These are phyloP conservation scores for Sarcophaga caerulescens DNA, from an alignment of 2,888 invertebrate species.

Conservation along the genomic window DNA sequence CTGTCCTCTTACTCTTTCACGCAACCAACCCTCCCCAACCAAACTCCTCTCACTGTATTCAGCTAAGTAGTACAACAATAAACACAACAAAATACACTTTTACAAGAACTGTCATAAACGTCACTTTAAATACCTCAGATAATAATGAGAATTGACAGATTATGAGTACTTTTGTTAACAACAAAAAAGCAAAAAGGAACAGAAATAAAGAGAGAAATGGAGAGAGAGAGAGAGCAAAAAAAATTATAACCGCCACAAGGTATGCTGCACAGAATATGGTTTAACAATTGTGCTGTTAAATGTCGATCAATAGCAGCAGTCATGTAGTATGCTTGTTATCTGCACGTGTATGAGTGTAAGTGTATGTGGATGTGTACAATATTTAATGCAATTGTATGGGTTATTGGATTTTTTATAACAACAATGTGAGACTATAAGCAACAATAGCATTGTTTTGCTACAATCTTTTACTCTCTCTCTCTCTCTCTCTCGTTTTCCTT, in stretches of 20 bases:
- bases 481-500: no score
- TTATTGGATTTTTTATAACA: neutral
- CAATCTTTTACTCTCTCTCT: no score
- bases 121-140: constrained; percentile 42
- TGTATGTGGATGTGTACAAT: neutral
- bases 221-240: no score
- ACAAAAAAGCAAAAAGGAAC: neutral
- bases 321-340: neutral
- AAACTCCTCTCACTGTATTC: no score
- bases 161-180: constrained; percentile 18
- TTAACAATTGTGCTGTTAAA: neutral
- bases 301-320: neutral
- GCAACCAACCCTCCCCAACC: no score
- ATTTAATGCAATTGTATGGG: neutral
- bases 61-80: neutral
- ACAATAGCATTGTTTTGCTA: neutral
- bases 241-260: constrained; percentile 8
- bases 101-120: constrained; percentile 39
- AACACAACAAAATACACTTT: neutral
- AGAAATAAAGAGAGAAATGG: no score
- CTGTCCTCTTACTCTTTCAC: no score
- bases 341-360: no score
- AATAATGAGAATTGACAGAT: constrained; percentile 59
- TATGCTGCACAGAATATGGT: constrained; percentile 14
- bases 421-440: neutral